These are phyloP conservation scores for Cheilinus undulatus DNA, from an alignment of 2,113 vertebrate genomes.

Conservation along the genomic window DNA sequence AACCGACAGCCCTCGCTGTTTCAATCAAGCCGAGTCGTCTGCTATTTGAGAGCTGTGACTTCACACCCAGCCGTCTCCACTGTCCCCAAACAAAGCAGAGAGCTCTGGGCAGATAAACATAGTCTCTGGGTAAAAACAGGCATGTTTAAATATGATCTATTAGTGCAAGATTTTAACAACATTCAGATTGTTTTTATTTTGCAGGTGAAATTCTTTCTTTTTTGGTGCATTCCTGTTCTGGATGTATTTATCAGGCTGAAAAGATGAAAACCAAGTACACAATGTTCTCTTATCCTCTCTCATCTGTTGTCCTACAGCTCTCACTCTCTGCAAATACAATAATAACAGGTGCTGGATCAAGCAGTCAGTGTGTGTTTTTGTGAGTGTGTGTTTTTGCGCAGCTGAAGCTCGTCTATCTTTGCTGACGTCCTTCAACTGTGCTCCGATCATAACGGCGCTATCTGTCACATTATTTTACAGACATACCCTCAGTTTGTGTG, in stretches of 20 bases:
- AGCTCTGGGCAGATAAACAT: slow-evolving; percentile 7
- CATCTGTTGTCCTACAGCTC: slow-evolving; percentile 42
- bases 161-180: not conserved
- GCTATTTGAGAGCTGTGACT: slow-evolving; percentile 47
- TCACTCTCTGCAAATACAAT: slow-evolving; percentile 27
- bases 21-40: slow-evolving; percentile 34
- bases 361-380: slow-evolving; percentile 14
- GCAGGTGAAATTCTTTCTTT: slow-evolving; percentile 14
- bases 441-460: slow-evolving; percentile 7
- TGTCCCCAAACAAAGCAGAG: slow-evolving; percentile 4
- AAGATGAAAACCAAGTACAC: slow-evolving; percentile 48
- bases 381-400: slow-evolving; percentile 4
- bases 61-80: slow-evolving; percentile 5
- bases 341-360: slow-evolving; percentile 47
- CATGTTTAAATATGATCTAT: not conserved
- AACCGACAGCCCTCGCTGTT: slow-evolving; percentile 24
- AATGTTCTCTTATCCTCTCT: slow-evolving; percentile 33
- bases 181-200: not conserved
- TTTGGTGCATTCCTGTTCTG: not conserved
- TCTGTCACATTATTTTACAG: slow-evolving; percentile 44
- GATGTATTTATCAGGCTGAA: slow-evolving; percentile 13
- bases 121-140: not conserved
- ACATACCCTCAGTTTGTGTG: not conserved
- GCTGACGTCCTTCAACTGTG: slow-evolving; percentile 44
- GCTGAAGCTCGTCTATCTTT: slow-evolving; percentile 18